Conservation (phyloP, 1,140 invertebrate species). For the Anoplophora glabripennis region DNA sequence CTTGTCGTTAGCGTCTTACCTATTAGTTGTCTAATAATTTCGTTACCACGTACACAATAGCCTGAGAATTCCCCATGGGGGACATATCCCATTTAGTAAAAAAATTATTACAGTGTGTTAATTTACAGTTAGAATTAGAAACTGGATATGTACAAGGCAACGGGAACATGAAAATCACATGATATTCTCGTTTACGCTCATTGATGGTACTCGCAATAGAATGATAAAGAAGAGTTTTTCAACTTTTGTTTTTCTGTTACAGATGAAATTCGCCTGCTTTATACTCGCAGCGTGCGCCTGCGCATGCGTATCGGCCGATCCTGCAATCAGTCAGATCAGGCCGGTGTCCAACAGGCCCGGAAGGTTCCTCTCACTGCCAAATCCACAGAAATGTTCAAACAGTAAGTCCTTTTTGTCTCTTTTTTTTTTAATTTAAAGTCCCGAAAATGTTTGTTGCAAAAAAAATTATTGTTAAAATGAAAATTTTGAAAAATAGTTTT, state of each 20-base stretch:
- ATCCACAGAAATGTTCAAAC: constrained; percentile 75
- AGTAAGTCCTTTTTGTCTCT: constrained; percentile 73
- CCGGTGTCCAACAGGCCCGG: constrained; percentile 52
- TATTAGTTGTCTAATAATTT: too few relatives aligned
- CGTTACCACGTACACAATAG: too few relatives aligned
- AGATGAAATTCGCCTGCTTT: constrained; percentile 40
- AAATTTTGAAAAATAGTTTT: too few relatives aligned
- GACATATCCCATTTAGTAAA: too few relatives aligned
- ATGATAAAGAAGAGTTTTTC: background rate
- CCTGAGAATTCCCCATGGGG: too few relatives aligned
- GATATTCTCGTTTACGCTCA: background rate
- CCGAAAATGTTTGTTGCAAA: too few relatives aligned
- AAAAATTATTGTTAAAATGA: too few relatives aligned
- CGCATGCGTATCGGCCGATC: constrained; percentile 26
- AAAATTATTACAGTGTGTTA: too few relatives aligned
- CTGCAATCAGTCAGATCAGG: constrained; percentile 37
- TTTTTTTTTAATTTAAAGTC: too few relatives aligned
- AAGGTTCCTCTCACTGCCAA: constrained; percentile 74
- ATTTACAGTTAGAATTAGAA: background rate
- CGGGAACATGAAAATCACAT: background rate
- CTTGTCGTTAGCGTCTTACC: too few relatives aligned
- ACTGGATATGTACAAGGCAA: background rate
- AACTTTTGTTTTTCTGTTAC: constrained; percentile 29
- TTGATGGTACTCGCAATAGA: background rate
- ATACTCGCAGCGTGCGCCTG: constrained; percentile 28